These are phyloP conservation scores for Rallus limicola DNA, from an alignment of 2,113 vertebrate species.

Conservation along the genomic window DNA sequence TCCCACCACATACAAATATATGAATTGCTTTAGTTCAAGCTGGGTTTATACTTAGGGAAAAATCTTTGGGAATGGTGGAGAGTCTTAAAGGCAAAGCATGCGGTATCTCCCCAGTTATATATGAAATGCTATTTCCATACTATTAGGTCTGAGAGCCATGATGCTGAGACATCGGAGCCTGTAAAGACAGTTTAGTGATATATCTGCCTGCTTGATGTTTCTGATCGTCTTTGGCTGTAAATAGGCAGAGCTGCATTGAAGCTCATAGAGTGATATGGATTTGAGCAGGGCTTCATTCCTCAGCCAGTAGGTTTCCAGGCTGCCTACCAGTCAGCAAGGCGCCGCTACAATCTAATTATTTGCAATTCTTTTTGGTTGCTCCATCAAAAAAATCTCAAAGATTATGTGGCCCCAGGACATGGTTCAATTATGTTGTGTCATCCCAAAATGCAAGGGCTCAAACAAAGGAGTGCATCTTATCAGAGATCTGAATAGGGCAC, in stretches of 20 bases:
- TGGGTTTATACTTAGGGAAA: neutral
- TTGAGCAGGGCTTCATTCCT: neutral
- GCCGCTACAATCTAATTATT: neutral
- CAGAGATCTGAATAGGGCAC: neutral
- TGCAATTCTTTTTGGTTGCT: neutral
- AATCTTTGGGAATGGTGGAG: neutral
- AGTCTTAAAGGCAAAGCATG: neutral
- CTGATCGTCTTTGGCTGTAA: neutral
- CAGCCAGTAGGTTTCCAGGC: neutral
- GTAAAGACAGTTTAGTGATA: neutral
- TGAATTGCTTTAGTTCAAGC: neutral
- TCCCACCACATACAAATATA: neutral
- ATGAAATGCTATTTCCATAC: neutral
- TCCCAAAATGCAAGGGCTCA: neutral
- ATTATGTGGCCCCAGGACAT: neutral
- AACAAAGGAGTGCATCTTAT: neutral
- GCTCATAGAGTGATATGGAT: neutral
- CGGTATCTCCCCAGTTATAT: neutral
- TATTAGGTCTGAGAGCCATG: neutral
- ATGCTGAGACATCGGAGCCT: neutral
- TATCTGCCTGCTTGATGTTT: neutral
- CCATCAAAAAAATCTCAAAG: neutral
- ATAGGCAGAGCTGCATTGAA: neutral
- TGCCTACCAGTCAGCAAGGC: neutral
- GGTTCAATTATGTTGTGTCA: neutral